phyloP scores from a whole-genome alignment of 1,140 invertebrate species.

The Littorina saxatilis region DNA sequence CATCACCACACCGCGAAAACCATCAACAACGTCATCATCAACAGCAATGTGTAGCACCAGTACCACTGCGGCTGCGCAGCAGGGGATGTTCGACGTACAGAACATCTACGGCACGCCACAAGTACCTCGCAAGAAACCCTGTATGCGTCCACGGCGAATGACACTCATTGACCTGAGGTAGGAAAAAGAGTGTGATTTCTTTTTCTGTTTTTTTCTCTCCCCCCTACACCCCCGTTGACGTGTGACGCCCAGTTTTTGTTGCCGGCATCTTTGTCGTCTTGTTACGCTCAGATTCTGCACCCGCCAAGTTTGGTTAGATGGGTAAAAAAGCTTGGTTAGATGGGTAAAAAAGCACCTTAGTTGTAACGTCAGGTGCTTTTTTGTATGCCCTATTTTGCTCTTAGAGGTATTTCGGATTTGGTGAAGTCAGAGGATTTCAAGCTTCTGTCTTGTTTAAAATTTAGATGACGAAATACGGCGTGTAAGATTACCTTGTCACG shows the following conservation, averaged over 20 bases:
- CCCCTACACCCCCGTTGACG: not conserved
- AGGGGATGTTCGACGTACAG: slow-evolving; percentile 66
- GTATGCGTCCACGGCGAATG: slow-evolving; percentile 58
- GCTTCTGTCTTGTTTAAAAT: too few relatives aligned
- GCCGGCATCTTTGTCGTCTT: not conserved
- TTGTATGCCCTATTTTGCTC: too few relatives aligned
- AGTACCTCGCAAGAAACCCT: slow-evolving; percentile 59
- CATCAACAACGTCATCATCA: too few relatives aligned
- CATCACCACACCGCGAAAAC: not conserved
- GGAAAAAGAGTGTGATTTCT: not conserved
- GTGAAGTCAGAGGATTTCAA: too few relatives aligned
- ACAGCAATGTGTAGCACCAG: slow-evolving; percentile 9
- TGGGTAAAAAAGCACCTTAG: too few relatives aligned
- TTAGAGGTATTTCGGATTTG: too few relatives aligned
- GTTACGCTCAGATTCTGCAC: not conserved
- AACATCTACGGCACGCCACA: slow-evolving; percentile 70
- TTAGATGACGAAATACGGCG: too few relatives aligned
- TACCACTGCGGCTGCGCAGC: not conserved
- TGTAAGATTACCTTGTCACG: too few relatives aligned
- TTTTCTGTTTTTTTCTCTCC: not conserved
- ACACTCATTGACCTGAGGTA: slow-evolving; percentile 71
- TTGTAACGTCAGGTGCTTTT: too few relatives aligned
- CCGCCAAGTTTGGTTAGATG: not conserved
- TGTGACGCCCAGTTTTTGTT: too few relatives aligned
- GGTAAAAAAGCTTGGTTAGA: not conserved